Base-by-base conservation (phyloP, 2,797 vertebrate genomes). In the Liasis olivaceus region DNA sequence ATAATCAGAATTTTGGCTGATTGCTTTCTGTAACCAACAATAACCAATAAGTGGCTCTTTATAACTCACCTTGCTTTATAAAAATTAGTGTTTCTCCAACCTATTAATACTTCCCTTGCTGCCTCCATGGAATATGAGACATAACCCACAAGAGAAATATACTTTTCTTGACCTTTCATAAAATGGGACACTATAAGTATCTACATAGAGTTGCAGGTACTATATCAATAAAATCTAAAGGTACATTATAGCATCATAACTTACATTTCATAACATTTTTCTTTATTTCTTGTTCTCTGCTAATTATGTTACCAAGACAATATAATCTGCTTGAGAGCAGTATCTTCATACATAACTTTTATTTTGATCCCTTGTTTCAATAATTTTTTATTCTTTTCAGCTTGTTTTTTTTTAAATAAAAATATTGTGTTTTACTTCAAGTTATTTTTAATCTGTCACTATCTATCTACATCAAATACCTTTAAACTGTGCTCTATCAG, bases 251-350 rank as follows among this genome's bases (percentile, higher is more conserved):
- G 28, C 14, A 69, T 20, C 15, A 66, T 26, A 26, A 69, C 89
- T 31, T 42, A 42, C 3, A 42, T 42, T 42, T 20, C 15, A 66
- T 26, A 26, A 69, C 89, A 1, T 92, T 69, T 89, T 89, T 63
- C 15, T 91, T 95, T 94, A 15, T 91, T 91, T 92, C 60, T 11
- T n/a, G 2, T 28, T 51, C n/a, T 20, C 51, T 26, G 47, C 22
- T 54, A n/a, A 47, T 8, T 17, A 85, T 63, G 1, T 47, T 91
- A 56, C 63, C 22, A 91, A 28, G 56, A 2, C 28, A 26, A 59
- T 2, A 22, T 88, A 77, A 87, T 47, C 12, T 63, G 26, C n/a
- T n/a, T 88, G 28, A 77, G 42, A 54, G 62, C 1, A 15, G 36
- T 62, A 36, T 62, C 7, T 13, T 4, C n/a, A 2, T 13, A 36